Evolutionary conservation across 2,113 vertebrate genomes (phyloP).

Genomic region (Halcyon senegalensis): DNA sequence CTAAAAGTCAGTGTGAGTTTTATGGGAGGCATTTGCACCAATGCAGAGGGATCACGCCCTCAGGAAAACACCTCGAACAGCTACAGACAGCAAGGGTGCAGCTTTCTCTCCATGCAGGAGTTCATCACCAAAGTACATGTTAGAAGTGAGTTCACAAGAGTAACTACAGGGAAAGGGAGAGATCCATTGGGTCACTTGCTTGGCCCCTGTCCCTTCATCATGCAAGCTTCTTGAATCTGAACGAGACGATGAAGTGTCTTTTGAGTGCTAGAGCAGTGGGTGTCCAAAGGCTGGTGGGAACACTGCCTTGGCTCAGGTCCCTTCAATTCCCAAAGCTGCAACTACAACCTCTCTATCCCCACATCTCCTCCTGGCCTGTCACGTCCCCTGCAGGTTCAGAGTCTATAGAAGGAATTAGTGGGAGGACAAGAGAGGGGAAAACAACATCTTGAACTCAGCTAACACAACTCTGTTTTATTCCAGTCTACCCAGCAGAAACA

Average conservation of each 20-base stretch:
- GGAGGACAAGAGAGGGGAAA: background rate
- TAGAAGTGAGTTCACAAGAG: background rate
- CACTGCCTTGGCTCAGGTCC: background rate
- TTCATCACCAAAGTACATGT: background rate
- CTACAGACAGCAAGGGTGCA: background rate
- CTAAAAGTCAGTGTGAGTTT: background rate
- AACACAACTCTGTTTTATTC: constrained; percentile 50
- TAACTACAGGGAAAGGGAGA: background rate
- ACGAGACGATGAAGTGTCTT: background rate
- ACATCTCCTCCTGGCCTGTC: accelerated
- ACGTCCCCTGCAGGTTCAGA: background rate
- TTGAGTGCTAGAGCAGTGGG: background rate
- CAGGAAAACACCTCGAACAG: background rate
- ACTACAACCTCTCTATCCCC: background rate
- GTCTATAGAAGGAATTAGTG: background rate
- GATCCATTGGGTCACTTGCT: background rate
- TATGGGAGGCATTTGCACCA: background rate
- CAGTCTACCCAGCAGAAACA: constrained; percentile 82
- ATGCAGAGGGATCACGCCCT: background rate
- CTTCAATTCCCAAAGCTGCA: background rate
- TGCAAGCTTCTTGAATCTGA: background rate
- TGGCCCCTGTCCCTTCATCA: background rate
- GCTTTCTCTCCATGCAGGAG: background rate
- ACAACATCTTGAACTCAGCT: background rate
- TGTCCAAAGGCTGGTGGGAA: background rate